Evolutionary conservation across 2,113 vertebrate species (phyloP), one percentile per base, ranked within the genome.

Genomic region (Spea bombifrons): DNA sequence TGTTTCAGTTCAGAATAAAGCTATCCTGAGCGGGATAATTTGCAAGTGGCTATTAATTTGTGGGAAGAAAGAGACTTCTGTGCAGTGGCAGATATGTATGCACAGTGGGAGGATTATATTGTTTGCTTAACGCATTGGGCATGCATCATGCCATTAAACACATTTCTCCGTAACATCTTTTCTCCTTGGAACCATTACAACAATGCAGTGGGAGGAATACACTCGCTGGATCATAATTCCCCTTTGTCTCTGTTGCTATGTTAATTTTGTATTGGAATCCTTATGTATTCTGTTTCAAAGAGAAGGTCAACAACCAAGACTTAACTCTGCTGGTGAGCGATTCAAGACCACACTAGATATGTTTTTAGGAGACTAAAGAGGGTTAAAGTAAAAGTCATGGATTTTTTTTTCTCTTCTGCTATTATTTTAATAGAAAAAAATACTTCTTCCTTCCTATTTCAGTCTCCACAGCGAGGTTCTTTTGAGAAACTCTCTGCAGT

Each of bases 271-370:
- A 61, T 67, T 80, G 63, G 78, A 74, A 74, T 74, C 70, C 50
- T 67, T 43, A 73, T 79, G 77, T 67, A 73, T 80, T 74, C 63
- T 66, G 64, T 80, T 80, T 80, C 71, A 80, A 80, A 74, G 78
- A 46, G 50, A 73, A 74, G 43, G 45, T 68, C 68, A 50, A 52
- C 15, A 47, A 49, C 63, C 78, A 64, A 59, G 71, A 30, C 30
- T 30, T 30, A 30, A 30, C 30, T 30, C 30, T 30, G 30, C 30
- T 30, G 30, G 30, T 30, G 30, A 30, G 30, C 30, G 30, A 30
- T 30, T 30, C 30, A 30, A 30, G 30, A 30, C 30, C 30, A 30
- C 30, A 30, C 30, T 30, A 1, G 30, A 30, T 30, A 30, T 30
- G 30, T 30, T 30, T 30, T 30, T 30, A 30, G 30, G 30, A 30